A percentile compares a stretch with the other conserved stretches of the same genome.
phyloP scores from a whole-genome alignment of 1,140 invertebrate genomes.

The Cyclargus thomasi region DNA sequence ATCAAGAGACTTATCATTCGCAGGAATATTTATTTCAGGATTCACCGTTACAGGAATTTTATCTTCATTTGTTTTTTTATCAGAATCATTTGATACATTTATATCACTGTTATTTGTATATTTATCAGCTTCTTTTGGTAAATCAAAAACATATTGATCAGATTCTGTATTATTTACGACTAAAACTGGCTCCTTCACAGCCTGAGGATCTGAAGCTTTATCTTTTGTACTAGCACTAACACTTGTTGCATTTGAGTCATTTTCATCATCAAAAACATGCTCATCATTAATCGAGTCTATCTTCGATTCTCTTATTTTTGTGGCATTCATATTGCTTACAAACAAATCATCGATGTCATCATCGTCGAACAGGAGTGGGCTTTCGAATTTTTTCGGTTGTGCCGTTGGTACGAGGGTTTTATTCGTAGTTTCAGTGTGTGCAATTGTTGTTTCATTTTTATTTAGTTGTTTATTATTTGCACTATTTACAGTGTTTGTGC shows the following conservation, averaged over 20 bases:
- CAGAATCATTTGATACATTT: neutral
- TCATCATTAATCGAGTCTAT: neutral
- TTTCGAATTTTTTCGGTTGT: conserved; percentile 28
- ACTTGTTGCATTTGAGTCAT: neutral
- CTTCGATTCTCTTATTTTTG: neutral
- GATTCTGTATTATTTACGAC: neutral
- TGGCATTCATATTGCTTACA: conserved; percentile 7
- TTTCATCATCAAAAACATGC: neutral
- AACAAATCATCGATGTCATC: conserved; percentile 34
- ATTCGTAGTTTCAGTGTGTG: neutral
- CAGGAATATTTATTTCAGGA: neutral
- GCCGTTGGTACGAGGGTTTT: neutral
- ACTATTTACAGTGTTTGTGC: neutral
- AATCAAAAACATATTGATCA: neutral
- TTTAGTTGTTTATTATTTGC: neutral
- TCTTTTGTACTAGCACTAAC: neutral
- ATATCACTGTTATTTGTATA: neutral
- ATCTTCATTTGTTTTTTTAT: neutral
- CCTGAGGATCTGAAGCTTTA: neutral
- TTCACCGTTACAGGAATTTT: neutral
- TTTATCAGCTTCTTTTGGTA: neutral
- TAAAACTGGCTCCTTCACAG: neutral
- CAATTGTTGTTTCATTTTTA: neutral
- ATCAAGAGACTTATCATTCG: neutral
- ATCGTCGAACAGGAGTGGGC: conserved; percentile 45